phyloP scores from a whole-genome alignment of 35 echinoderm and acorn worm genomes.

The Hemicentrotus pulcherrimus region DNA sequence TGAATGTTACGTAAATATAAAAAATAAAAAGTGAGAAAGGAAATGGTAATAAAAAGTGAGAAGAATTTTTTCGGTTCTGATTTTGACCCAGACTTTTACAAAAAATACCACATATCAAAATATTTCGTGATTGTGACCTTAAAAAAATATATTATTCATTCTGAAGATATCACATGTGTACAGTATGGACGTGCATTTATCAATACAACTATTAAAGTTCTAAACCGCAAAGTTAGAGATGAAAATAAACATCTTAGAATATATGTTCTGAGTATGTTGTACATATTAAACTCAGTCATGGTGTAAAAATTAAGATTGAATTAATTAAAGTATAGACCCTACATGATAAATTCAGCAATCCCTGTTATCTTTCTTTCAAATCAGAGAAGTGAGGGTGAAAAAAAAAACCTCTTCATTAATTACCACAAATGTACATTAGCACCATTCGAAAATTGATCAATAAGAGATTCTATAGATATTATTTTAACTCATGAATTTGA shows the following conservation, averaged over 20 bases:
- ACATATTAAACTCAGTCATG: too few species aligned
- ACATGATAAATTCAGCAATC: background rate
- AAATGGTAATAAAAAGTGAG: slow-evolving; percentile 15
- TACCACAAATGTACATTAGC: background rate
- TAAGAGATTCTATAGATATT: too few species aligned
- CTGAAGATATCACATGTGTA: background rate
- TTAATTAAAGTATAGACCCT: background rate
- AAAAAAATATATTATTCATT: background rate
- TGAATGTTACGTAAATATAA: background rate
- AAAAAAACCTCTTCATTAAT: background rate
- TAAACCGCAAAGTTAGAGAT: too few species aligned
- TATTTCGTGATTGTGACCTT: background rate
- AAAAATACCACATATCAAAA: background rate
- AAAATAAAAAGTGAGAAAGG: background rate
- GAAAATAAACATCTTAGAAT: background rate
- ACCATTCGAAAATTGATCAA: background rate
- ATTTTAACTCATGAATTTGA: too few species aligned
- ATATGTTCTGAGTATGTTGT: too few species aligned
- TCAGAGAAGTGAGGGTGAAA: background rate
- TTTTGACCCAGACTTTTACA: slow-evolving; percentile 80
- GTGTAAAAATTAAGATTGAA: background rate
- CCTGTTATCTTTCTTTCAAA: background rate
- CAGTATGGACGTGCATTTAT: background rate
- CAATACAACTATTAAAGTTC: background rate
- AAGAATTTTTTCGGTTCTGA: slow-evolving; percentile 47